Conservation (phyloP, 2,797 vertebrate species). For the Alcedo quadribrachys region DNA sequence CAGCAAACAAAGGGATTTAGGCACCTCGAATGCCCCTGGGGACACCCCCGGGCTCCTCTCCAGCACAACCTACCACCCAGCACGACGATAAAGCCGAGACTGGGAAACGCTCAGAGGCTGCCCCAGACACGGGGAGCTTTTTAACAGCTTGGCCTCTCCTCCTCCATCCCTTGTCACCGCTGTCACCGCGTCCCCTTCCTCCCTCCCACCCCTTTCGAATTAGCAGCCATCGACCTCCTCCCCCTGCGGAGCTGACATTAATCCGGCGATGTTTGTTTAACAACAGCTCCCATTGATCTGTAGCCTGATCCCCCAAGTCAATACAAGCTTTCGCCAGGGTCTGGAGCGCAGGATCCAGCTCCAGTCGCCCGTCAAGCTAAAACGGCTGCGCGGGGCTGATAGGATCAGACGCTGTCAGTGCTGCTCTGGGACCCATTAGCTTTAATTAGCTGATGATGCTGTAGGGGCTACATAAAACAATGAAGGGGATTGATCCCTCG, state of each 20-base stretch:
- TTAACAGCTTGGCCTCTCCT: not conserved
- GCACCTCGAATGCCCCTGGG: not conserved
- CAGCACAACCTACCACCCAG: not conserved
- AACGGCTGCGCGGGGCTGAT: not conserved
- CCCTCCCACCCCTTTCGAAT: not conserved
- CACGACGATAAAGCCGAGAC: not conserved
- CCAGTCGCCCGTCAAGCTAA: not conserved
- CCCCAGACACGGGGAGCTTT: not conserved
- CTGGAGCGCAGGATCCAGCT: slow-evolving; percentile 8
- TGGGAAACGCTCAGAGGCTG: fast-evolving
- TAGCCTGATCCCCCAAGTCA: slow-evolving; percentile 48
- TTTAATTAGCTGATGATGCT: slow-evolving; percentile 55
- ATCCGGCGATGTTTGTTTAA: slow-evolving; percentile 19
- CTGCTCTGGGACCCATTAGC: slow-evolving; percentile 47
- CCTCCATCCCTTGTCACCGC: not conserved
- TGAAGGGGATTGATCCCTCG: slow-evolving; percentile 65
- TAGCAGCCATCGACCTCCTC: slow-evolving; percentile 48
- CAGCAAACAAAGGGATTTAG: not conserved
- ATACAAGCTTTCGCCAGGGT: not conserved
- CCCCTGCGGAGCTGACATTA: slow-evolving; percentile 33
- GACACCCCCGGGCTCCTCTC: not conserved
- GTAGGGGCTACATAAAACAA: slow-evolving; percentile 59
- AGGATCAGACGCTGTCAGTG: slow-evolving; percentile 16
- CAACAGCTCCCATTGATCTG: slow-evolving; percentile 34
- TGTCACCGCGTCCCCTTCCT: slow-evolving; percentile 4